Percentiles rank a stretch among this genome's conserved stretches.
Evolutionary conservation across 2,888 invertebrate genomes (phyloP).

Genomic region (Salpingus planirostris): DNA sequence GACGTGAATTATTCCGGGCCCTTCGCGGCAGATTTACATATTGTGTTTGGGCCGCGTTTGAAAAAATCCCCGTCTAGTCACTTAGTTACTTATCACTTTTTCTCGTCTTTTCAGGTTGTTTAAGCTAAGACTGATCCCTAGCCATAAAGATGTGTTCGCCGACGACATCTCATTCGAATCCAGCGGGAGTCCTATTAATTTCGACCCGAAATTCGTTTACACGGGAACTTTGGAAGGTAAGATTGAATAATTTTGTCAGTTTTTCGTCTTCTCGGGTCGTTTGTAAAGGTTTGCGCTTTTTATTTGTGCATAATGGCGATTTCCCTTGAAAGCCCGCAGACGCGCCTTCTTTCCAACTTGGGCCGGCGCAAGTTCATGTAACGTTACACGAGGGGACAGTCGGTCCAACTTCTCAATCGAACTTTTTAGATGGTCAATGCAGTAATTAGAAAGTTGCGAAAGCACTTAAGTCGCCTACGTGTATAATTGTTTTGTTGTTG

Average conservation of each 20-base stretch:
- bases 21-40: not conserved
- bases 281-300: too few species aligned
- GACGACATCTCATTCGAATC: conserved; percentile 70
- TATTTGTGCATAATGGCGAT: too few species aligned
- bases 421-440: conserved; percentile 12
- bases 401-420: conserved; percentile 9
- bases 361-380: too few species aligned
- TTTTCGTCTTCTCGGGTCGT: too few species aligned
- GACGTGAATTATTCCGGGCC: conserved; percentile 2
- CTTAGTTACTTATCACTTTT: conserved; percentile 17
- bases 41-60: conserved; percentile 1
- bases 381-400: conserved; percentile 4
- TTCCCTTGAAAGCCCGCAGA: too few species aligned
- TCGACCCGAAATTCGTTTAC: conserved; percentile 66
- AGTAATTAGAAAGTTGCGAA: conserved; percentile 13
- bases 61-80: not conserved
- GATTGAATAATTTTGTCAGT: too few species aligned
- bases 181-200: conserved; percentile 57
- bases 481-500: conserved; percentile 14
- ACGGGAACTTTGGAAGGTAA: conserved; percentile 72
- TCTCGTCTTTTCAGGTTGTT: conserved; percentile 70
- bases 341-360: too few species aligned
- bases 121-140: conserved; percentile 63
- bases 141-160: conserved; percentile 67
- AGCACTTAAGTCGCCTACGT: conserved; percentile 9